A percentile compares a stretch with the other conserved stretches of the same genome.
Evolutionary conservation across 2,888 invertebrate genomes (phyloP).

Genomic region (Tupiocoris notatus): DNA sequence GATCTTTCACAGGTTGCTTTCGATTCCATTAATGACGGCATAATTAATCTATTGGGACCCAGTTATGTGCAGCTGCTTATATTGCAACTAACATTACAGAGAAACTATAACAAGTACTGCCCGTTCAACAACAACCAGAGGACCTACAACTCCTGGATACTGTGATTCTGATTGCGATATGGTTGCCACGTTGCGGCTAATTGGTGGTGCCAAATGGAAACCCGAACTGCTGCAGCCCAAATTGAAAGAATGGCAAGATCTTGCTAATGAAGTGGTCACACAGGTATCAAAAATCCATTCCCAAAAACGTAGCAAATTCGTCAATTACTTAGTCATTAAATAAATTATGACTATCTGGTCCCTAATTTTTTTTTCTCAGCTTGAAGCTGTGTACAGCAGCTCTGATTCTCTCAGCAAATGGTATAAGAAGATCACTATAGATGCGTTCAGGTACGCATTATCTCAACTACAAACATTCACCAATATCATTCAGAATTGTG

Average conservation of each 20-base stretch:
- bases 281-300: conserved; percentile 67
- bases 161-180: conserved; percentile 78
- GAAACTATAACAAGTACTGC: conserved; percentile 68
- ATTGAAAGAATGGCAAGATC: conserved; percentile 79
- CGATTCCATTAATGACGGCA: too few relatives aligned
- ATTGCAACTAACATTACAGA: conserved; percentile 53
- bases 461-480: too few relatives aligned
- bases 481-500: too few relatives aligned
- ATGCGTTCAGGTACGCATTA: conserved; percentile 78
- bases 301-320: too few relatives aligned
- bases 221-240: conserved; percentile 83
- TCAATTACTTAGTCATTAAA: too few relatives aligned
- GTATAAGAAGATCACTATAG: conserved; percentile 82
- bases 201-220: conserved; percentile 78
- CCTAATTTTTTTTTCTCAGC: conserved; percentile 59
- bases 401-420: conserved; percentile 73
- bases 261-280: conserved; percentile 76
- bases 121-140: conserved; percentile 67
- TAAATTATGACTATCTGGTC: background rate
- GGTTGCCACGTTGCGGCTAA: conserved; percentile 80
- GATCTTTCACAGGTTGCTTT: too few relatives aligned
- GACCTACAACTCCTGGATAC: conserved; percentile 74
- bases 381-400: conserved; percentile 77
- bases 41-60: too few relatives aligned
- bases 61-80: too few relatives aligned